A percentile compares a stretch with the other conserved stretches of the same genome.
These are phyloP conservation scores for Watsonalla cultraria DNA, from an alignment of 2,888 invertebrate species.

Conservation along the genomic window DNA sequence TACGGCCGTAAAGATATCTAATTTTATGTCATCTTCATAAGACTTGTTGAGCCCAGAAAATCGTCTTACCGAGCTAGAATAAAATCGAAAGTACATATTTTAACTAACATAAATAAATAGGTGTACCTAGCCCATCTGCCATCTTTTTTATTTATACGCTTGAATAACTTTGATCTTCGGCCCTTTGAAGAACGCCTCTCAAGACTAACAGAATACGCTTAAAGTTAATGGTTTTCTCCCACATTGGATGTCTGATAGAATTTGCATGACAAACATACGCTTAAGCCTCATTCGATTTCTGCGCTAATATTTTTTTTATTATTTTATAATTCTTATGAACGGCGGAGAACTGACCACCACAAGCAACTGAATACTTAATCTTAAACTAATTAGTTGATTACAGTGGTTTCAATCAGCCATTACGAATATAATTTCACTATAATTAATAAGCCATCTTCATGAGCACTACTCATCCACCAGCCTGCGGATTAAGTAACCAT, in stretches of 20 bases:
- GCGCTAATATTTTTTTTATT: not conserved
- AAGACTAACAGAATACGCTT: constrained; percentile 42
- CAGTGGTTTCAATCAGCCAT: too few relatives aligned
- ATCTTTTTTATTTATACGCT: constrained; percentile 45
- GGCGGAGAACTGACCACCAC: not conserved
- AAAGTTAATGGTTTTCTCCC: constrained; percentile 36
- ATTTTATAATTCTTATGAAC: too few relatives aligned
- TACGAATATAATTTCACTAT: too few relatives aligned
- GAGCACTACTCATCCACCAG: too few relatives aligned
- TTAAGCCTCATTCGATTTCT: constrained; percentile 7
- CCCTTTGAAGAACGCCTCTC: constrained; percentile 48
- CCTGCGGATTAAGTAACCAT: too few relatives aligned
- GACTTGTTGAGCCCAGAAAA: not conserved
- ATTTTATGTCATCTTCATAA: not conserved
- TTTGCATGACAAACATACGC: constrained; percentile 30
- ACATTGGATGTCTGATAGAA: constrained; percentile 27
- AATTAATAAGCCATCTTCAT: too few relatives aligned
- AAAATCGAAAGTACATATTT: too few relatives aligned
- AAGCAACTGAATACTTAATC: too few relatives aligned
- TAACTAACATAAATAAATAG: not conserved
- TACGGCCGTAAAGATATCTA: constrained; percentile 3
- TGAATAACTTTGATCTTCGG: constrained; percentile 53
- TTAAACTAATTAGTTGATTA: too few relatives aligned
- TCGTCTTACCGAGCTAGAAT: not conserved
- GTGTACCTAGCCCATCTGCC: not conserved